Base-by-base conservation (phyloP, 2,888 invertebrate genomes). In the Sphaerophoria taeniata region DNA sequence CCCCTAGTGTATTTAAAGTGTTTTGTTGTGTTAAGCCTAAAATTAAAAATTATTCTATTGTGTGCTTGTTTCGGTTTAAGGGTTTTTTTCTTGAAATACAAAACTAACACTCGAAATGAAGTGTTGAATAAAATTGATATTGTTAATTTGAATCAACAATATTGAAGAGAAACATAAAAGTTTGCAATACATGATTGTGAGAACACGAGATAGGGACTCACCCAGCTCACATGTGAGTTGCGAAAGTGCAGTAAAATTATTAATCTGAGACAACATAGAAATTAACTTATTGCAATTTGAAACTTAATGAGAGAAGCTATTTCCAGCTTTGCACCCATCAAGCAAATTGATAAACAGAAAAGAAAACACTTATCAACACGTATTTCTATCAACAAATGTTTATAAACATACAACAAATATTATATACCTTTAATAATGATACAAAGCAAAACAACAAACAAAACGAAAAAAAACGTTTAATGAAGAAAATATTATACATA, bases 381-480 rank as follows among this genome's bases (percentile, higher is more conserved):
- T 51, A 51, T 67, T 82, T 77, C 77, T 77, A 82, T 77, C 47
- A 67, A 53, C 24, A 67, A 65, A 60, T 63, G 78, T 65, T 73
- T 74, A 78, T 74, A 65, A 1, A 24, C 24, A 24, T 24, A 24
- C 24, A 24, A 24, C 1, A 24, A 24, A 74, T 70, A 74, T 43
- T 74, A 74, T 65, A 58, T 77, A 82, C 77, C 77, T 83, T 77
- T 73, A 78, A 83, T 71, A 83, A 83, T 74, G 78, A 73, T 71
- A 55, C 63, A 70, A 74, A 72, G 49, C 9, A 43, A 43, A 43
- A 43, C 24, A 24, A 24, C 24, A 24, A 24, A 24, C n/a, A 24
- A 24, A 24, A 24, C 24, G 24, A 43, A 43, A 58, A 36, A 56
- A 58, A 77, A 74, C 45, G 34, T 34, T 83, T 70, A 73, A 63